Evolutionary conservation across 2,888 invertebrate species (phyloP), one percentile per base, ranked within the genome.

Genomic region (Coenonympha arcania): DNA sequence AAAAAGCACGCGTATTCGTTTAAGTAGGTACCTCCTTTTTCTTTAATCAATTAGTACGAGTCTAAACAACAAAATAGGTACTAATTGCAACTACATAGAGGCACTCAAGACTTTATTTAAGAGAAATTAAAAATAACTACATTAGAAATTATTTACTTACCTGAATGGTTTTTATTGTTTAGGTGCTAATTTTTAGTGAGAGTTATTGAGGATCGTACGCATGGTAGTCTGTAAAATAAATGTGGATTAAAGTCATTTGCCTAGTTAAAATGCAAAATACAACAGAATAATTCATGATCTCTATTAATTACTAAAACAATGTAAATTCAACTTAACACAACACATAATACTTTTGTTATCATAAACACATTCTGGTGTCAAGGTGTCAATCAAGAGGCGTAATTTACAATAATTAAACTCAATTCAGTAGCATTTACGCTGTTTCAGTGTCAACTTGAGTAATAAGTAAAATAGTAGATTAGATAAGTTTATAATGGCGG

Each of bases 401-500:
- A 13, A 39, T 39, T 36, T 22, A 15, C 15, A 43, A 43, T 43
- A n/a, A n/a, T 36, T 43, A 49, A 55, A 50, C 44, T 50, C 22
- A 34, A 41, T 52, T 55, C 56, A 55, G 51, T 56, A 43, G 15
- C 34, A 33, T 50, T 54, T 47, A 36, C 31, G 47, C 48, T 47
- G 45, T 50, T 28, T 44, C 24, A 51, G 34, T n/a, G 48, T 45
- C 19, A 43, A 43, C 45, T n/a, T 36, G 41, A 4, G 18, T 26
- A 15, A 3, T 15, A 9, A 8, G 13, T 33, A 6, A 11, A 40
- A 34, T 3, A 6, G 3, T 11, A 6, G 6, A 20, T 19, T 18
- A 6, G 39, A 43, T 13, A n/a, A n/a, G n/a, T n/a, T n/a, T n/a
- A 33, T 26, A 42, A 66, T 66, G 66, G 55, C 56, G 33, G 55